Percentiles rank a stretch among this genome's conserved stretches.
phyloP scores from a whole-genome alignment of 2,113 vertebrate species.

The Lamprologus callipterus region DNA sequence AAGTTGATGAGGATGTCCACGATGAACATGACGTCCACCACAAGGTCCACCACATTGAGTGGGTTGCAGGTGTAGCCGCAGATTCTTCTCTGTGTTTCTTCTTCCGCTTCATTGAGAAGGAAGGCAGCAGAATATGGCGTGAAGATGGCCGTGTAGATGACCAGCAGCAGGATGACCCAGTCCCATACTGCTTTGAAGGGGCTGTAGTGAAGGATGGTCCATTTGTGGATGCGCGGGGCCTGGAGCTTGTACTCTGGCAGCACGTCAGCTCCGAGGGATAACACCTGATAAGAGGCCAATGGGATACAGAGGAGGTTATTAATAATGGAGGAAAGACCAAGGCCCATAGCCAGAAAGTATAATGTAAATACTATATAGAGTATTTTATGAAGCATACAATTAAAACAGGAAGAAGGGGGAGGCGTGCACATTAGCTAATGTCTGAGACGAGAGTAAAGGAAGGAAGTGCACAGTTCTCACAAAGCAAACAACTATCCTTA shows the following conservation, averaged over 20 bases:
- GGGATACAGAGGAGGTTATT: neutral
- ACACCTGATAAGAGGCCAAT: slow-evolving; percentile 69
- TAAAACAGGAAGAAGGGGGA: neutral
- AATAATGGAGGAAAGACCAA: neutral
- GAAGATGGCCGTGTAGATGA: slow-evolving; percentile 97
- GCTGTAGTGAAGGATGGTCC: slow-evolving; percentile 97
- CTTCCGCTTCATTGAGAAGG: slow-evolving; percentile 89
- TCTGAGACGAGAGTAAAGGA: neutral
- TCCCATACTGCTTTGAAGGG: slow-evolving; percentile 99
- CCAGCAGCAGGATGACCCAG: slow-evolving; percentile 95
- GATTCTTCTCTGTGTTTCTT: slow-evolving; percentile 72
- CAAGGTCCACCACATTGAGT: slow-evolving; percentile 93
- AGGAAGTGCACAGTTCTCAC: neutral
- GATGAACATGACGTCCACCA: slow-evolving; percentile 99
- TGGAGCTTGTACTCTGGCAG: slow-evolving; percentile 97
- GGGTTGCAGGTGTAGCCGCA: slow-evolving; percentile 93
- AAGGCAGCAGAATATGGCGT: slow-evolving; percentile 96
- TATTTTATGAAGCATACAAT: neutral
- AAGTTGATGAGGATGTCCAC: slow-evolving; percentile 98
- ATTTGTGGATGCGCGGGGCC: slow-evolving; percentile 90
- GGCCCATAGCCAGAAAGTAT: neutral
- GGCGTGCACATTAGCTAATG: neutral
- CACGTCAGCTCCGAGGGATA: slow-evolving; percentile 92
- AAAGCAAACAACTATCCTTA: neutral
- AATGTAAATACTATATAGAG: neutral